phyloP scores from a whole-genome alignment of 2,113 vertebrate species.

The Apteryx mantelli region DNA sequence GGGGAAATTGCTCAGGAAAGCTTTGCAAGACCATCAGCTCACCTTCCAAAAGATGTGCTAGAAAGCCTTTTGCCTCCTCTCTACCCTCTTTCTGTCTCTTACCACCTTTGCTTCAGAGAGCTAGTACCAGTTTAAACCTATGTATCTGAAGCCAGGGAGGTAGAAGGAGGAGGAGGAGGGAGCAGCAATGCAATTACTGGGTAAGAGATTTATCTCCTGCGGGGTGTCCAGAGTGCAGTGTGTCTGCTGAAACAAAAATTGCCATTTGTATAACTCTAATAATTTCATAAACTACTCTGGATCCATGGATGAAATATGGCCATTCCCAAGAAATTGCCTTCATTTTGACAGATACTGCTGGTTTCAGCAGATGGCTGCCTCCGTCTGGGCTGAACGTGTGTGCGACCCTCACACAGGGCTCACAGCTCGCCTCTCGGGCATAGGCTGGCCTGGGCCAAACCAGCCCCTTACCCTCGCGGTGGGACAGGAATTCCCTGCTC shows the following conservation, averaged over 20 bases:
- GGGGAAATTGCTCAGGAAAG: not conserved
- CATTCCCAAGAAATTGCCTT: not conserved
- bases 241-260: slow-evolving; percentile 10
- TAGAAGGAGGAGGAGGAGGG: not conserved
- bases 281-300: not conserved
- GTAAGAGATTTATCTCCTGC: not conserved
- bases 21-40: not conserved
- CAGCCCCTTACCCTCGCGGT: not conserved
- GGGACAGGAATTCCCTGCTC: not conserved
- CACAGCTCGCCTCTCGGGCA: too few relatives aligned
- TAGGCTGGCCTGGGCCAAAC: too few relatives aligned
- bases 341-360: not conserved
- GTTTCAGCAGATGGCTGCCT: not conserved
- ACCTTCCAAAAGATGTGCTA: not conserved
- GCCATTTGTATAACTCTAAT: not conserved
- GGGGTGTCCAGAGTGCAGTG: fast-evolving
- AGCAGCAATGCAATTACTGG: not conserved
- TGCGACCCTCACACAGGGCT: too few relatives aligned
- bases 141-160: not conserved
- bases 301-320: not conserved
- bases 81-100: not conserved
- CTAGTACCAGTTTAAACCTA: not conserved
- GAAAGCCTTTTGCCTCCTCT: not conserved
- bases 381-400: not conserved
- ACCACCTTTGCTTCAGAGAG: not conserved